Conservation (phyloP, 2,113 vertebrate species). For the Girardinichthys multiradiatus region DNA sequence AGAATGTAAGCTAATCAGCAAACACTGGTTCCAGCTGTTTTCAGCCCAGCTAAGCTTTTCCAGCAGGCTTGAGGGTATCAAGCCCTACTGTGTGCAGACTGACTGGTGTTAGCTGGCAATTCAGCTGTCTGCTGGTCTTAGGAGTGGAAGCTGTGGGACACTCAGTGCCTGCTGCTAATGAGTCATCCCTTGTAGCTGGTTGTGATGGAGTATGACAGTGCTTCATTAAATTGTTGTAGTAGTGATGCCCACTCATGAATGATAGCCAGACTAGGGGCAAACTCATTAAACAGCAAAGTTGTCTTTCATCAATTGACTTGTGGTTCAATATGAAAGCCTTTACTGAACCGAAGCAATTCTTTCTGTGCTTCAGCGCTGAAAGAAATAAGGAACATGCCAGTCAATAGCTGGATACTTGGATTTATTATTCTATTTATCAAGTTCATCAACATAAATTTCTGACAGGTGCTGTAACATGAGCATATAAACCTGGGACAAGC, state of each 20-base stretch:
- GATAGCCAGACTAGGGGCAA: constrained; percentile 48
- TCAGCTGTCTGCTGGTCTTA: constrained; percentile 20
- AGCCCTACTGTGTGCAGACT: not conserved
- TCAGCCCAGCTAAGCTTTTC: constrained; percentile 31
- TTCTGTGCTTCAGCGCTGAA: not conserved
- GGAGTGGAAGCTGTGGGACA: constrained; percentile 36
- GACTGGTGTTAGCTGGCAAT: constrained; percentile 45
- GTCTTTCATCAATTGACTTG: constrained; percentile 55
- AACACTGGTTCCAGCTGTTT: constrained; percentile 32
- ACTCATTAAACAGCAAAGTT: constrained; percentile 64
- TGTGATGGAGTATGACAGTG: constrained; percentile 58
- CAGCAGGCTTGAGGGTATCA: constrained; percentile 28
- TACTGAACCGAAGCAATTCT: constrained; percentile 47
- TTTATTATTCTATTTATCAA: constrained; percentile 20
- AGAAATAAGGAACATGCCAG: constrained; percentile 9
- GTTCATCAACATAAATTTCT: constrained; percentile 1
- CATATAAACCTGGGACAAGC: not conserved
- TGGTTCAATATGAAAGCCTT: constrained; percentile 49
- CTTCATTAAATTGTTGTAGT: constrained; percentile 59
- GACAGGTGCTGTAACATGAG: rapidly evolving
- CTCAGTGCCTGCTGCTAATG: constrained; percentile 54
- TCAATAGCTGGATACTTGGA: constrained; percentile 12
- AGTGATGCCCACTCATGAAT: constrained; percentile 48
- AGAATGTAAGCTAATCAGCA: constrained; percentile 35
- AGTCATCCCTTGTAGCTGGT: constrained; percentile 48